phyloP scores from a whole-genome alignment of 2,888 invertebrate species.

The Hylaea fasciaria region DNA sequence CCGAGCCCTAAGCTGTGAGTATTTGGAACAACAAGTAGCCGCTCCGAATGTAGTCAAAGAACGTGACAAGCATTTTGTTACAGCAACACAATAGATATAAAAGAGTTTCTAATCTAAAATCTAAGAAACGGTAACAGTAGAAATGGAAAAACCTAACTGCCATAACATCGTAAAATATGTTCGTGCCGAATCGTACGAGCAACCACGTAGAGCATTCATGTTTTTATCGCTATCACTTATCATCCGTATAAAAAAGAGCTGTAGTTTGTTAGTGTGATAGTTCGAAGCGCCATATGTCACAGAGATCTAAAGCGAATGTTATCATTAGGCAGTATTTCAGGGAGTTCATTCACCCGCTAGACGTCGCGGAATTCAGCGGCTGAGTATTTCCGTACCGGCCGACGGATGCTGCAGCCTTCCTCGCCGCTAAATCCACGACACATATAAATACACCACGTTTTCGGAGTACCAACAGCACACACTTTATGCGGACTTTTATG shows the following conservation, averaged over 20 bases:
- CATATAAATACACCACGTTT: constrained; percentile 70
- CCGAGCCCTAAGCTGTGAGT: constrained; percentile 18
- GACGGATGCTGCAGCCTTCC: constrained; percentile 76
- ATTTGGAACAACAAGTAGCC: constrained; percentile 28
- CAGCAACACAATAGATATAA: constrained; percentile 24
- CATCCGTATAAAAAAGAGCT: constrained; percentile 10
- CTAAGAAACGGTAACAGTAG: constrained; percentile 8
- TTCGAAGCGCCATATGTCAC: constrained; percentile 35
- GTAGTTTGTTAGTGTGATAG: constrained; percentile 10
- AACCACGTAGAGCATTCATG: constrained; percentile 8
- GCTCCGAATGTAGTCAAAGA: constrained; percentile 28
- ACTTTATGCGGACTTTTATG: constrained; percentile 51
- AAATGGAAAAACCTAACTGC: constrained; percentile 2
- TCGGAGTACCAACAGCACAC: constrained; percentile 59
- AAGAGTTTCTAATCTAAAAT: constrained; percentile 13
- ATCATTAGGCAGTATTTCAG: constrained; percentile 57
- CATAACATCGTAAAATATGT: constrained; percentile 2
- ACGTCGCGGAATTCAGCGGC: constrained; percentile 81
- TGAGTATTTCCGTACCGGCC: constrained; percentile 73
- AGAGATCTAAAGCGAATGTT: constrained; percentile 50
- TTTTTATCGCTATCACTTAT: constrained; percentile 22
- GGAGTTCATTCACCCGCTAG: constrained; percentile 77
- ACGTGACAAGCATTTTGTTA: constrained; percentile 32
- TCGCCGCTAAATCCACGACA: constrained; percentile 73
- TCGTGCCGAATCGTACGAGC: constrained; percentile 1